Base-by-base conservation (phyloP, 1,140 invertebrate genomes). In the Drosophila rufa region DNA sequence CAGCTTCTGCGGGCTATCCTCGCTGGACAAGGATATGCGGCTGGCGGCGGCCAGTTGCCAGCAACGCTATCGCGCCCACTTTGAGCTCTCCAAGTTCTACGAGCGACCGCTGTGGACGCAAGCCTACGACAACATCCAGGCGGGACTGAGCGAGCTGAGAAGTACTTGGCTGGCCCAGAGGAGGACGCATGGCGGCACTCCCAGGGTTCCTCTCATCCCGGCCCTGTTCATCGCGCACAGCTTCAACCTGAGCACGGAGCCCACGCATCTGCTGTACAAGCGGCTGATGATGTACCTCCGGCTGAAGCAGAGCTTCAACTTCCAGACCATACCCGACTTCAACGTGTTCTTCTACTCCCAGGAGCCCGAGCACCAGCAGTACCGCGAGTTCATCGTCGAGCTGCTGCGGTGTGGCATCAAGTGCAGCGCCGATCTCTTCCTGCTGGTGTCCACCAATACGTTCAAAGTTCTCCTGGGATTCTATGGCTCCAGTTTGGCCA, bases 311-410 rank as follows among this genome's bases (percentile, higher is more conserved):
- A 93, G 93, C n/a, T 89, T 96, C 27, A 94, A 96, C 86, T 93
- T 96, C 19, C 93, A 93, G 36, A 94, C 94, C 25, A 95, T 97
- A 74, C 96, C 96, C 2, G 96, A 96, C 91, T 95, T 97, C 76
- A 94, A 96, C 57, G 94, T 95, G 45, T 93, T 96, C 27, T 94
- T 96, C 62, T 95, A 96, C 79, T 96, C 95, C 50, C 94, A 94
- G 8, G 94, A 95, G 62, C 91, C 96, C 3, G 94, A 96, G 43
- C 94, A 94, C 71, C 93, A 92, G 47, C 83, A 92, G 7, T 95
- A 96, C 66, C 94, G 95, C 43, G 91, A 93, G 59, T 97, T 96
- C 94, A 95, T 96, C 40, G 92, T 97, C 12, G 93, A 94, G 82
- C 91, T 96, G 9, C 92, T 97, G 19, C 82, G 93, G 6, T 95